Conservation (phyloP, 2,797 vertebrate genomes). For the Limnodromus scolopaceus region DNA sequence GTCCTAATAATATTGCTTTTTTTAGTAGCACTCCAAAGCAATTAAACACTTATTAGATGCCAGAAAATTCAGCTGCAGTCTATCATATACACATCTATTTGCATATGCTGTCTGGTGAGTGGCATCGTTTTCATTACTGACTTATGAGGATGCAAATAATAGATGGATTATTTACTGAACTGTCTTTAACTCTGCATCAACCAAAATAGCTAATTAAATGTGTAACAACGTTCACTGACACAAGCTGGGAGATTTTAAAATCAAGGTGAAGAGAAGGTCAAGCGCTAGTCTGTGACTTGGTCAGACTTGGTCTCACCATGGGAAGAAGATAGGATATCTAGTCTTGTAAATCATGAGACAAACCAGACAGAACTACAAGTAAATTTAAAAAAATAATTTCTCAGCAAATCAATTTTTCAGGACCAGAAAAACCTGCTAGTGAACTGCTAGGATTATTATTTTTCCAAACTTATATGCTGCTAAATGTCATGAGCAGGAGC, state of each 20-base stretch:
- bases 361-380: background rate
- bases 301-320: background rate
- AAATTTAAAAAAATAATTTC: background rate
- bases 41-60: slow-evolving; percentile 22
- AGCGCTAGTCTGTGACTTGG: background rate
- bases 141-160: background rate
- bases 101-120: background rate
- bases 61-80: slow-evolving; percentile 16
- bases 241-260: background rate
- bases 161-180: slow-evolving; percentile 10
- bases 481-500: background rate
- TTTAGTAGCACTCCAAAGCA: slow-evolving; percentile 30
- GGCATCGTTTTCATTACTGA: background rate
- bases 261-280: slow-evolving; percentile 19
- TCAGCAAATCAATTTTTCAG: background rate
- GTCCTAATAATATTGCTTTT: background rate
- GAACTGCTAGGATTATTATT: background rate
- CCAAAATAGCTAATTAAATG: background rate
- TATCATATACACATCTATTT: slow-evolving; percentile 30
- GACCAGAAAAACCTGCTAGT: background rate
- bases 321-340: background rate
- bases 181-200: background rate
- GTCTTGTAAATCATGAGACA: background rate
- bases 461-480: background rate
- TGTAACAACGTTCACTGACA: background rate